Conservation (phyloP, 2,888 invertebrate species). For the Strigamia maritima region DNA sequence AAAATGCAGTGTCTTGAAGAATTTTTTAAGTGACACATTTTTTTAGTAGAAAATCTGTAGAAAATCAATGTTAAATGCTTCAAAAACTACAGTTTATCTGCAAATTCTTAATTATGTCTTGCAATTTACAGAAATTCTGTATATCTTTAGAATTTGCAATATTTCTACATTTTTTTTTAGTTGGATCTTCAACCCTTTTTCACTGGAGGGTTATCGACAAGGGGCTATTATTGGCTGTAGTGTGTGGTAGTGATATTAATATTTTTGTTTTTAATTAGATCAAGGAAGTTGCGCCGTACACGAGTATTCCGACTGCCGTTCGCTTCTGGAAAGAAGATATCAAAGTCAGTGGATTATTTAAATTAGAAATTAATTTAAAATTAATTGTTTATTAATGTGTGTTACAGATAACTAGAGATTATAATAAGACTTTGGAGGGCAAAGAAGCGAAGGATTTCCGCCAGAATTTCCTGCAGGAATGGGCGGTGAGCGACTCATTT, state of each 20-base stretch:
- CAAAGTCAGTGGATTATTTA: constrained; percentile 54
- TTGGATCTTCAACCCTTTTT: too few relatives aligned
- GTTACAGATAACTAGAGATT: constrained; percentile 60
- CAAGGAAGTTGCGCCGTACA: constrained; percentile 78
- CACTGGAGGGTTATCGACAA: too few relatives aligned
- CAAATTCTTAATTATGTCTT: too few relatives aligned
- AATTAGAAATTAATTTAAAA: not conserved
- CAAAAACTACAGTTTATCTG: too few relatives aligned
- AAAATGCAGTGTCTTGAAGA: too few relatives aligned
- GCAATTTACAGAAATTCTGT: too few relatives aligned
- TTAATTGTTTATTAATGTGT: constrained; percentile 4
- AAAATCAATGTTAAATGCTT: too few relatives aligned
- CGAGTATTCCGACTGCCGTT: constrained; percentile 68
- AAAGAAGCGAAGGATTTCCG: constrained; percentile 36
- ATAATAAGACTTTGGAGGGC: constrained; percentile 60
- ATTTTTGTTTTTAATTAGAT: constrained; percentile 56
- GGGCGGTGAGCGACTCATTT: constrained; percentile 38
- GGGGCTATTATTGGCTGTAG: too few relatives aligned
- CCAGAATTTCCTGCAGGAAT: constrained; percentile 37
- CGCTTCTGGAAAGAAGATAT: constrained; percentile 79
- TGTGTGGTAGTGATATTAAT: not conserved
- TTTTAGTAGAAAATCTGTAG: too few relatives aligned
- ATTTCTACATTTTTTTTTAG: too few relatives aligned
- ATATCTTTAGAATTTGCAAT: too few relatives aligned
- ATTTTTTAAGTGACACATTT: too few relatives aligned